Percentiles rank a stretch among this genome's conserved stretches.
These are phyloP conservation scores for Stomatorhinus ivindoensis DNA, from an alignment of 2,113 vertebrate genomes.

Conservation along the genomic window DNA sequence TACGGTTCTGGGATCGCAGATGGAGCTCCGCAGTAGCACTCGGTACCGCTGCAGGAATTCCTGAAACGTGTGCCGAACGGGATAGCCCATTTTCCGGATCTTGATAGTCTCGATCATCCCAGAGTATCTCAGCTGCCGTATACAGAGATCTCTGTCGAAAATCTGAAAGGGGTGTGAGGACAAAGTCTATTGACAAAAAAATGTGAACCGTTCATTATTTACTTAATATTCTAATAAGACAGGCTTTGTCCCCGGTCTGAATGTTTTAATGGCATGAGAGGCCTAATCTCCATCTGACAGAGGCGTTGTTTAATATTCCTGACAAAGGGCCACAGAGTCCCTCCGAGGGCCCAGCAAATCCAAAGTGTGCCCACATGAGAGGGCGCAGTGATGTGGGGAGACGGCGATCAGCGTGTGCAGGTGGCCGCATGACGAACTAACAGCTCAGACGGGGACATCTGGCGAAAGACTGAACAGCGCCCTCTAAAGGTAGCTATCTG, in stretches of 20 bases:
- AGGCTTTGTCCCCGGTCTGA: background rate
- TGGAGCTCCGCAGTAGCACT: slow-evolving; percentile 38
- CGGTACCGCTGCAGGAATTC: slow-evolving; percentile 62
- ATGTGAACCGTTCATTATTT: background rate
- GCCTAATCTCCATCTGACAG: background rate
- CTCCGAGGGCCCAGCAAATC: background rate
- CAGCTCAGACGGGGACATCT: background rate
- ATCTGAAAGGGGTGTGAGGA: slow-evolving; percentile 42
- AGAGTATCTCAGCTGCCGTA: slow-evolving; percentile 65
- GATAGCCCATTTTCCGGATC: slow-evolving; percentile 67
- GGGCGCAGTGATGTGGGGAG: background rate
- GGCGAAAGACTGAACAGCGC: background rate
- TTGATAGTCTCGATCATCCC: slow-evolving; percentile 73
- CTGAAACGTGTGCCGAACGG: slow-evolving; percentile 63
- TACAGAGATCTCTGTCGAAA: slow-evolving; percentile 64
- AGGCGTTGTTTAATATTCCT: background rate
- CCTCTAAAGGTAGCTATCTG: background rate
- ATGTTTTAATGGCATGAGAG: background rate
- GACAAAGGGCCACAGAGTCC: background rate
- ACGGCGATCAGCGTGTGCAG: background rate
- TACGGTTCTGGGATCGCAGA: slow-evolving; percentile 19
- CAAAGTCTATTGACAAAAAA: background rate
- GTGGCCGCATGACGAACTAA: background rate
- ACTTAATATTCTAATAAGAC: background rate
- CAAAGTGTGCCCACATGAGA: background rate